Base-by-base conservation (phyloP, 1,140 invertebrate genomes). In the Hyphantria cunea region DNA sequence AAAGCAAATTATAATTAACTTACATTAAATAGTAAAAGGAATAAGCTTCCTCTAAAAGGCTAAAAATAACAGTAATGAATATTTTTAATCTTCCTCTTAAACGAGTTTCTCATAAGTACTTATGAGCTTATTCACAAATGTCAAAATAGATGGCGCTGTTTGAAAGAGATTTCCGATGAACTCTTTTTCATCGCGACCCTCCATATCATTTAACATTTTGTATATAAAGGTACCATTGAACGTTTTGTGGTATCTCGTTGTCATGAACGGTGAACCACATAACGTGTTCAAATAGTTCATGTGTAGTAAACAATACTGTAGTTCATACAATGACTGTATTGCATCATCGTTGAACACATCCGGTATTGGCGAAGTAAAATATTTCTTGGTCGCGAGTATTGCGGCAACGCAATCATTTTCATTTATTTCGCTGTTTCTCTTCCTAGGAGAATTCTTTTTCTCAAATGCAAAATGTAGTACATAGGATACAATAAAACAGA, bases 281-380 rank as follows among this genome's bases (percentile, higher is more conserved):
- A 44, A 13, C 13, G 41, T 44, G 13, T 44, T 44, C 41, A 44
- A 44, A 13, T 44, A 44, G n/a, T 44, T 44, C 41, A 44, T 44
- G 12, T 44, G 41, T 12, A 44, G 41, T 44, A 44, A 44, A 44
- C 41, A 44, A 44, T 44, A 44, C 12, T 9, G 41, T 7, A 44
- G 3, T 12, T 44, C 41, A 44, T n/a, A 9, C 6, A 44, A 13
- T 7, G 41, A 0, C 2, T 44, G 6, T 3, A 44, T 3, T 3
- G n/a, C 12, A 13, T 0, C 12, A 12, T n/a, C 41, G 12, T 44
- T n/a, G 41, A 12, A 9, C n/a, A 44, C n/a, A n/a, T n/a, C 41
- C 6, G 41, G 12, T 12, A 12, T 13, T n/a, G 11, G 1, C 6
- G n/a, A n/a, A n/a, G n/a, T 44, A 44, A 13, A 44, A 44, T 44